phyloP scores from a whole-genome alignment of 2,113 vertebrate genomes.

The Aphyosemion australe region DNA sequence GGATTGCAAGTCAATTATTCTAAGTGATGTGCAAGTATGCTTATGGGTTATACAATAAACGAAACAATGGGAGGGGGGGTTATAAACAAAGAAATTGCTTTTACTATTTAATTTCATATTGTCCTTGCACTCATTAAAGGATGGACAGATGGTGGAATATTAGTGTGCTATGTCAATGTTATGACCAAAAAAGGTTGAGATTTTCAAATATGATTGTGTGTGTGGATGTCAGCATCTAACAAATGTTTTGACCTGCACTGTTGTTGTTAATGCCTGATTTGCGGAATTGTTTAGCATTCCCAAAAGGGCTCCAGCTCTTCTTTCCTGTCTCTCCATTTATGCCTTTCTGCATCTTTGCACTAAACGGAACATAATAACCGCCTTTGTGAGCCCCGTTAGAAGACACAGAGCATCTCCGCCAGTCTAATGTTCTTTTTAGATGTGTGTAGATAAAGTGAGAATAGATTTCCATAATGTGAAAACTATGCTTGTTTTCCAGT shows the following conservation, averaged over 20 bases:
- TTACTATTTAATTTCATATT: slow-evolving; percentile 20
- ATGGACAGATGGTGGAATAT: slow-evolving; percentile 34
- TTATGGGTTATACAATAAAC: not conserved
- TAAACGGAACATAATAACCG: slow-evolving; percentile 42
- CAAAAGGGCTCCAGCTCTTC: slow-evolving; percentile 33
- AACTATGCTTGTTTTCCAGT: slow-evolving; percentile 29
- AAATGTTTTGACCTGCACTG: slow-evolving; percentile 39
- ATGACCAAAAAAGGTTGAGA: no score
- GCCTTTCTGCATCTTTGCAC: slow-evolving; percentile 49
- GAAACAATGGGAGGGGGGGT: slow-evolving; percentile 2
- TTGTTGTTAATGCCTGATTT: slow-evolving; percentile 45
- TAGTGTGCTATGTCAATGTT: no score
- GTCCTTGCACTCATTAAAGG: slow-evolving; percentile 17
- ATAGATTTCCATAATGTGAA: slow-evolving; percentile 8
- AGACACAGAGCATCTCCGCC: slow-evolving; percentile 16
- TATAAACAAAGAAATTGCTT: slow-evolving; percentile 14
- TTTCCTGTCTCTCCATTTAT: slow-evolving; percentile 9
- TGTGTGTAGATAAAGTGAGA: slow-evolving; percentile 24
- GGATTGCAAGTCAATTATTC: slow-evolving; percentile 3
- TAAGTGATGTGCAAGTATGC: slow-evolving; percentile 5
- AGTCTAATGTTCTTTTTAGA: slow-evolving; percentile 22
- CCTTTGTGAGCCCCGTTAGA: slow-evolving; percentile 25
- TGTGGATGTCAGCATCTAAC: slow-evolving; percentile 28
- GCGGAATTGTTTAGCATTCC: slow-evolving; percentile 48
- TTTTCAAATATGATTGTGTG: no score